Evolutionary conservation across 30 jellyfish, hydroid and myxozoan species (phyloP), one percentile per base, ranked within the genome.

Genomic region (Hydra vulgaris): DNA sequence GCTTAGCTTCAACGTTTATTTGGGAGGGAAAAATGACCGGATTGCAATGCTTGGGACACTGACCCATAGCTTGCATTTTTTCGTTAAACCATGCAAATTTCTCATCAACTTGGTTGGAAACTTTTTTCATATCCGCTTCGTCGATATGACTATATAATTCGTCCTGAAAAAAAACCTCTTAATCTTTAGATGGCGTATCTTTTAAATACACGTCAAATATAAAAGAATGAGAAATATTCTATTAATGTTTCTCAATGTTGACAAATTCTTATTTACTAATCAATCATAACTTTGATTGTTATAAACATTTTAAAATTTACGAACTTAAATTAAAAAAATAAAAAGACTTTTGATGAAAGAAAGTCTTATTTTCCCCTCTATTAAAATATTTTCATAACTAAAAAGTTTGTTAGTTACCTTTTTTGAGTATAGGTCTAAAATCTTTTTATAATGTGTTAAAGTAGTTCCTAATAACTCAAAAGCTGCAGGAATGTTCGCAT

Each of bases 51-150:
- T 67, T 24, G 17, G 92, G 89, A 22, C 95, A 87, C 70, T 85
- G 80, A 15, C 71, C 89, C 70, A 73, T 82, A 40, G 82, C 96
- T 23, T 53, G 77, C 96, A 91, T 83, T 78, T 86, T 91, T 27
- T 77, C 77, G 79, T 86, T 91, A 61, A 91, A 74, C 98, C 98
- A 91, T 18, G 55, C 54, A 77, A 82, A 75, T 73, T 85, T 85
- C 27, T 91, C 98, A 0, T 91, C 95, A 15, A 91, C 87, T 61
- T 79, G 83, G 61, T 82, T 83, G 21, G 72, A 82, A 25, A 91
- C 96, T 74, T 91, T 86, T 0, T 72, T 79, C 98, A 91, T 91
- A 77, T 86, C 98, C 7, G 76, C 85, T 54, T 83, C 96, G 18
- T 86, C 98, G 27, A 91, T 78, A 68, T 91, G 98, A n/a, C 76